Evolutionary conservation across 2,113 vertebrate genomes (phyloP).

Genomic region (Marcusenius ussheri): DNA sequence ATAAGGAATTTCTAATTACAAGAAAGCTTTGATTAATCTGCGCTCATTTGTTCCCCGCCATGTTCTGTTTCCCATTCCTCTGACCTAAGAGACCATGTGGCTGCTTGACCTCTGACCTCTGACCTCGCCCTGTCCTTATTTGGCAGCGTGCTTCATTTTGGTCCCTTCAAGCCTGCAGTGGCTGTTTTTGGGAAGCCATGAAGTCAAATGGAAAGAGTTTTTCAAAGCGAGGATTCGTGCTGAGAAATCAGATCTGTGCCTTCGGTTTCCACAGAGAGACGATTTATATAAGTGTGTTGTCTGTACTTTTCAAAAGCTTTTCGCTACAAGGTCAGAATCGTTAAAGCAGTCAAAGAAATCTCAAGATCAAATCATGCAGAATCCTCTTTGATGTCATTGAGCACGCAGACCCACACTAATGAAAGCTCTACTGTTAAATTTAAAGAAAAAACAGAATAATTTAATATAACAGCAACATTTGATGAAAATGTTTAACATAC

Average conservation of each 20-base stretch:
- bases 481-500: neutral
- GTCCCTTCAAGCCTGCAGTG: neutral
- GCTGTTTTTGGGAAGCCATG: neutral
- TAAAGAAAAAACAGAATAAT: neutral
- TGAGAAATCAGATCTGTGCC: neutral
- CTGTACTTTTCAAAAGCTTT: neutral
- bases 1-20: neutral
- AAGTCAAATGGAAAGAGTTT: neutral
- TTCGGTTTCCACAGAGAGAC: neutral
- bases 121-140: neutral
- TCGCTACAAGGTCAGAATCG: neutral
- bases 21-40: neutral
- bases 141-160: neutral
- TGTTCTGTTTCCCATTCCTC: neutral
- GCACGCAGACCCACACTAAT: neutral
- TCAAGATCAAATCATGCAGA: neutral
- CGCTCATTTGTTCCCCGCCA: neutral
- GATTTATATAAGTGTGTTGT: neutral
- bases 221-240: neutral
- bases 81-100: neutral
- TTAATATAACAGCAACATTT: neutral
- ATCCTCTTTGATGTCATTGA: neutral
- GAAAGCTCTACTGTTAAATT: neutral
- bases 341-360: neutral
- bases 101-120: constrained; percentile 4